phyloP scores from a whole-genome alignment of 2,888 invertebrate genomes.

The Cosmia pyralina region DNA sequence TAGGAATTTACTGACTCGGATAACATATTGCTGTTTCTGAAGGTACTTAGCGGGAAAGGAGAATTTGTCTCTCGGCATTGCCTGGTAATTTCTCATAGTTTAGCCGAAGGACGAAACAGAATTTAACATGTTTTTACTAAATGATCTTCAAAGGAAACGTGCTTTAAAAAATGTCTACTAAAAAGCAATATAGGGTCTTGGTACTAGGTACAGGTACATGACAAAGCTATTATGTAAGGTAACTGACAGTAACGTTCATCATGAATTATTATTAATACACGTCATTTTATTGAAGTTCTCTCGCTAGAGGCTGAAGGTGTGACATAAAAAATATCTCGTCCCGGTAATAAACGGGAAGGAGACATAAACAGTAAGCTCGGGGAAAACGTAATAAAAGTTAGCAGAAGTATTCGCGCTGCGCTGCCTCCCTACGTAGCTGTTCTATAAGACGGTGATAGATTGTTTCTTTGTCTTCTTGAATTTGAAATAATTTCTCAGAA shows the following conservation, averaged over 20 bases:
- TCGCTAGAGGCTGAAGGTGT: constrained; percentile 66
- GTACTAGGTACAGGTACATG: not conserved
- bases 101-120: not conserved
- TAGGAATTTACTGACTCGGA: constrained; percentile 10
- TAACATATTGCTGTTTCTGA: not conserved
- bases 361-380: constrained; percentile 77
- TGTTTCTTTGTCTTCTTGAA: constrained; percentile 69
- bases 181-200: constrained; percentile 1
- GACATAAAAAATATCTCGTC: constrained; percentile 79
- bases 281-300: constrained; percentile 71
- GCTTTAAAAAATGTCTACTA: not conserved
- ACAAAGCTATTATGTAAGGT: constrained; percentile 18
- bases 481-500: constrained; percentile 68
- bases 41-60: not conserved
- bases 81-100: constrained; percentile 1
- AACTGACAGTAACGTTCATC: constrained; percentile 27
- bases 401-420: constrained; percentile 70
- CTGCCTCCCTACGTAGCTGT: constrained; percentile 67
- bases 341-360: constrained; percentile 75
- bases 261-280: constrained; percentile 48
- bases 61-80: not conserved
- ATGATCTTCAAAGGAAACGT: not conserved
- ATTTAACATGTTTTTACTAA: not conserved
- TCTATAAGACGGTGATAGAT: constrained; percentile 71
- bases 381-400: constrained; percentile 79